Evolutionary conservation across 2,113 vertebrate genomes (phyloP).

Genomic region (Notothenia coriiceps): DNA sequence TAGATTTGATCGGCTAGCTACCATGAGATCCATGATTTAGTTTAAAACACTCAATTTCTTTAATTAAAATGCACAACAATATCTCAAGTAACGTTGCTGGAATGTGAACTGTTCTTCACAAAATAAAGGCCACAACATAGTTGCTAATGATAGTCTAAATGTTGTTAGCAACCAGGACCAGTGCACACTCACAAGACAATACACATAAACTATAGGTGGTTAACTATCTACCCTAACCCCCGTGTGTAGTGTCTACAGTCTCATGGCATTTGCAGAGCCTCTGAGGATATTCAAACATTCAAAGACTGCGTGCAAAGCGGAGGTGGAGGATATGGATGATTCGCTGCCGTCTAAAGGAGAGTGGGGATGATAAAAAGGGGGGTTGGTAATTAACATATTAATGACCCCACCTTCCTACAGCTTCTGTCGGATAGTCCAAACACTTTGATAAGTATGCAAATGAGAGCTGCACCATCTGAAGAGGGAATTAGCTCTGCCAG

Average conservation of each 20-base stretch:
- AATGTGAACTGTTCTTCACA: neutral
- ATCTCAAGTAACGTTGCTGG: neutral
- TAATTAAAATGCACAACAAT: no score
- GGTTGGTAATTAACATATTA: slow-evolving; percentile 88
- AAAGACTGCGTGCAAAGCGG: slow-evolving; percentile 65
- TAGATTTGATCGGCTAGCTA: neutral
- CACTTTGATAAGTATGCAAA: slow-evolving; percentile 90
- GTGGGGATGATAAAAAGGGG: slow-evolving; percentile 36
- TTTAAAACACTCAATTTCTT: no score
- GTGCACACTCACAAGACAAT: neutral
- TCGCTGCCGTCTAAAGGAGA: slow-evolving; percentile 56
- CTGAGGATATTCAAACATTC: slow-evolving; percentile 69
- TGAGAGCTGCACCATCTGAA: slow-evolving; percentile 82
- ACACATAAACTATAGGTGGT: slow-evolving; percentile 9
- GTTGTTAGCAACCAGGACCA: neutral
- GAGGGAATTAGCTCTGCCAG: slow-evolving; percentile 84
- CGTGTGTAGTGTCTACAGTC: slow-evolving; percentile 53
- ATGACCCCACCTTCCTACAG: slow-evolving; percentile 86
- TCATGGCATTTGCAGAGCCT: slow-evolving; percentile 66
- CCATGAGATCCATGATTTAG: neutral
- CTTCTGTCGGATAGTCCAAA: slow-evolving; percentile 87
- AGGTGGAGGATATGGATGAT: slow-evolving; percentile 76
- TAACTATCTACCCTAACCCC: slow-evolving; percentile 24
- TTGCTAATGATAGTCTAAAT: neutral
- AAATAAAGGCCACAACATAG: neutral